phyloP scores from a whole-genome alignment of 2,113 vertebrate genomes.

The Cyprinodon tularosa region DNA sequence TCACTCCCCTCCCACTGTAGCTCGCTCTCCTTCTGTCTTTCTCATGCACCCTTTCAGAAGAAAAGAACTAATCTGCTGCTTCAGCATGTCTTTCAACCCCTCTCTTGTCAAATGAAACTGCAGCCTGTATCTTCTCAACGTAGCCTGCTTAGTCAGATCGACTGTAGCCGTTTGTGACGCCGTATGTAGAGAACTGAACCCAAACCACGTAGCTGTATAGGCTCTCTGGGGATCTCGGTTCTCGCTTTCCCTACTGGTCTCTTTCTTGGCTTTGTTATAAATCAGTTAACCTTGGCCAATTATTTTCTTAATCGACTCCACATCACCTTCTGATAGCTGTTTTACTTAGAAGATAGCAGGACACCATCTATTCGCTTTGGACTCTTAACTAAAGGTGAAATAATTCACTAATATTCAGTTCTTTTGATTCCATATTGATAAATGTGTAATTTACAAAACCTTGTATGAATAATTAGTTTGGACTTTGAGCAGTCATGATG shows the following conservation, averaged over 20 bases:
- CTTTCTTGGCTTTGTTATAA: conserved; percentile 25
- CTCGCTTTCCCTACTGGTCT: conserved; percentile 14
- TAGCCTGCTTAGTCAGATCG: conserved; percentile 83
- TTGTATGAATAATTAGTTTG: too few relatives aligned
- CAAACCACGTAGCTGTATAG: conserved; percentile 46
- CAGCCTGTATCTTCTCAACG: conserved; percentile 86
- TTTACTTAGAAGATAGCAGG: too few relatives aligned
- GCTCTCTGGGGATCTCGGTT: conserved; percentile 30
- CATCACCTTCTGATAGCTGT: too few relatives aligned
- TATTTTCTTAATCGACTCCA: too few relatives aligned
- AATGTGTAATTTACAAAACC: not conserved
- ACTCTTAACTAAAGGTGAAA: too few relatives aligned
- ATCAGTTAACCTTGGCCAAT: too few relatives aligned
- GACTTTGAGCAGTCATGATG: too few relatives aligned
- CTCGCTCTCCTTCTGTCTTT: conserved; percentile 86
- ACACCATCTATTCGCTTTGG: too few relatives aligned
- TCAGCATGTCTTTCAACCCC: conserved; percentile 88
- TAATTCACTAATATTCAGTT: not conserved
- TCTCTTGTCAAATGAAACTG: conserved; percentile 68
- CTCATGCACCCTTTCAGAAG: conserved; percentile 86
- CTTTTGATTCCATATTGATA: not conserved
- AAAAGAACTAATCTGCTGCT: conserved; percentile 78
- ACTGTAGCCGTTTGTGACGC: conserved; percentile 63
- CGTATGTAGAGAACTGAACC: conserved; percentile 86
- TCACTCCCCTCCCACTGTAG: conserved; percentile 86